Evolutionary conservation across 2,113 vertebrate genomes (phyloP).

Genomic region (Ailuropoda melanoleuca): DNA sequence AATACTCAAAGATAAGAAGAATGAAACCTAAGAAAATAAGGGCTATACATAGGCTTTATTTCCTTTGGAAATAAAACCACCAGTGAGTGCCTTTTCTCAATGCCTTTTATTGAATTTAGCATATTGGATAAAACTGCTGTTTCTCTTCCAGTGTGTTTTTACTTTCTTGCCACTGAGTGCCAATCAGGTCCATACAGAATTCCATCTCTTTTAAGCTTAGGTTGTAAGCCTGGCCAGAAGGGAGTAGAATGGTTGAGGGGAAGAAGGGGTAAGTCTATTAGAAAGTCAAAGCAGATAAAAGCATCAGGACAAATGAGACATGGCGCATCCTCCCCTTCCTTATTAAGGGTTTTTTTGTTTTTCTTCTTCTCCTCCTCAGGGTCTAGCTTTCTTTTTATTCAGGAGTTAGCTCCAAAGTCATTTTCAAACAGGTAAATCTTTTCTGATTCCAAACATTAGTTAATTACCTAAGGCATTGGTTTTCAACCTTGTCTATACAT

Average conservation of each 20-base stretch:
- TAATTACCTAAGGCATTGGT: background rate
- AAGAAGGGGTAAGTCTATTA: background rate
- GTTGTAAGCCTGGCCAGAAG: conserved; percentile 46
- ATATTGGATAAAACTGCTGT: background rate
- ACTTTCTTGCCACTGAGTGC: background rate
- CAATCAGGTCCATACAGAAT: background rate
- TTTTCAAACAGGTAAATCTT: conserved; percentile 1
- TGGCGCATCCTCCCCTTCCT: background rate
- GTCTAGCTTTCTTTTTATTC: conserved; percentile 38
- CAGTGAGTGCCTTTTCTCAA: background rate
- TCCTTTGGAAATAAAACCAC: background rate
- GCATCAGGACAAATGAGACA: conserved; percentile 60
- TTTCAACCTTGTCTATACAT: background rate
- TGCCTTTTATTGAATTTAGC: conserved; percentile 34
- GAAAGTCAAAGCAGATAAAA: conserved; percentile 60
- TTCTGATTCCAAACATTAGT: conserved; percentile 1
- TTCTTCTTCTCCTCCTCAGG: background rate
- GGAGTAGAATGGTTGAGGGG: background rate
- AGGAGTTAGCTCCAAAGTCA: background rate
- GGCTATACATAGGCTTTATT: background rate
- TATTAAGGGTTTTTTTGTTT: background rate
- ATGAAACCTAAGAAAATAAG: conserved; percentile 36
- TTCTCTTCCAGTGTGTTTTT: conserved; percentile 40
- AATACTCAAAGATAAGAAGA: conserved; percentile 36
- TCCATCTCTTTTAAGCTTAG: conserved; percentile 49